Conservation (phyloP, 2,797 vertebrate species). For the Valencia hispanica region DNA sequence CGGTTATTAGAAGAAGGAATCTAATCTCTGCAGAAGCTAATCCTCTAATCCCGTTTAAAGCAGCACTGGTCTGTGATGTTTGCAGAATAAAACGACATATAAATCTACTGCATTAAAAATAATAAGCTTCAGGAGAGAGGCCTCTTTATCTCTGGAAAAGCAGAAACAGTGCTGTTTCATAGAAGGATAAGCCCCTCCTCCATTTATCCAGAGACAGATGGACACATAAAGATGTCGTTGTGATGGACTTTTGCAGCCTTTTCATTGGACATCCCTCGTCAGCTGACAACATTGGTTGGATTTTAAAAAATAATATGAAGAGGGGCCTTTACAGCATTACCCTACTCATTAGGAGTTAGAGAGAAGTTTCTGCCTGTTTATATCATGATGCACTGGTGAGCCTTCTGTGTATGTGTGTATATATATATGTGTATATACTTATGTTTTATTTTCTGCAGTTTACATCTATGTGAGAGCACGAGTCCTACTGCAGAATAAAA, state of each 20-base stretch:
- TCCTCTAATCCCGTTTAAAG: not conserved
- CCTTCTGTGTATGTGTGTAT: no score
- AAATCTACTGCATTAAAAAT: not conserved
- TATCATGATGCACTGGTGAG: not conserved
- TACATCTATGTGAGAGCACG: constrained; percentile 1
- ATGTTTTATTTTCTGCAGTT: constrained; percentile 24
- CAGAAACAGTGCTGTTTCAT: not conserved
- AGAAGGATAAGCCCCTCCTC: constrained; percentile 56
- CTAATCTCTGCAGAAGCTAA: not conserved
- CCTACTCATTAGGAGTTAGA: not conserved
- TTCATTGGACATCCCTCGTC: constrained; percentile 61
- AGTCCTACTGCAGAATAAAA: constrained; percentile 26
- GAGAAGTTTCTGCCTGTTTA: not conserved
- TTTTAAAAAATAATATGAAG: constrained; percentile 41
- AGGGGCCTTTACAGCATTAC: constrained; percentile 9
- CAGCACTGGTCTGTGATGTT: not conserved
- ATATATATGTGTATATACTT: no score
- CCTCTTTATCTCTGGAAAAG: not conserved
- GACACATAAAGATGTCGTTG: constrained; percentile 63
- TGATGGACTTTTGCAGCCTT: constrained; percentile 49
- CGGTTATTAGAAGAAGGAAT: not conserved
- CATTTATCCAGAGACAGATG: constrained; percentile 62
- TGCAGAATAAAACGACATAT: not conserved
- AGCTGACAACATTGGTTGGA: constrained; percentile 52
- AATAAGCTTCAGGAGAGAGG: not conserved